Conservation (phyloP, 2,113 vertebrate genomes). For the Toxostoma redivivum region DNA sequence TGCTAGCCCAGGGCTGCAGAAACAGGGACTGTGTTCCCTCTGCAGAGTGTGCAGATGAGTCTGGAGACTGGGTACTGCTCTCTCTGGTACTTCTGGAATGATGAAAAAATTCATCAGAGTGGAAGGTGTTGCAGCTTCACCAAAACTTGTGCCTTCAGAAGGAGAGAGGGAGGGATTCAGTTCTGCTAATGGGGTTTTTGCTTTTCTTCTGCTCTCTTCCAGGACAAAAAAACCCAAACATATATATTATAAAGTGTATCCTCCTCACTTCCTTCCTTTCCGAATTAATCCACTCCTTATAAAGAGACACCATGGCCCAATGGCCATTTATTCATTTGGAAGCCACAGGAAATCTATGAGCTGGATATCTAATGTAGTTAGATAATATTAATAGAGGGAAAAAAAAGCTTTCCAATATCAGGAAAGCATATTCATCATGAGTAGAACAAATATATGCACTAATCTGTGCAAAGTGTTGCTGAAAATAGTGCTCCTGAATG, state of each 20-base stretch:
- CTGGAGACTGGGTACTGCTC: not conserved
- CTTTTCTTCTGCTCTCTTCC: not conserved
- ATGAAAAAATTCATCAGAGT: too few relatives aligned
- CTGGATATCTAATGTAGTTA: not conserved
- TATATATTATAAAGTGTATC: not conserved
- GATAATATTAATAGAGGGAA: not conserved
- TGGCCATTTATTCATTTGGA: not conserved
- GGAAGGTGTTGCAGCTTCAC: not conserved
- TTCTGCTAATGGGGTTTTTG: not conserved
- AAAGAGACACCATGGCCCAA: accelerated
- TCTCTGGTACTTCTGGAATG: not conserved
- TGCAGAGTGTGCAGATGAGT: too few relatives aligned
- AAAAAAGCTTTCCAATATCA: not conserved
- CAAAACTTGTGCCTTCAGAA: not conserved
- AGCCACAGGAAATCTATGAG: not conserved
- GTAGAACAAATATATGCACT: not conserved
- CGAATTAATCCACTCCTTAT: not conserved
- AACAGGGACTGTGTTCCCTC: not conserved
- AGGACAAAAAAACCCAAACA: not conserved
- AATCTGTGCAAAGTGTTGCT: not conserved
- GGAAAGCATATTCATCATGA: not conserved
- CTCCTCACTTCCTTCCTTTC: not conserved
- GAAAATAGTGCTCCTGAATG: not conserved
- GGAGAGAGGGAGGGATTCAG: not conserved
- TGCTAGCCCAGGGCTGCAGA: not conserved